phyloP scores from a whole-genome alignment of 2,113 vertebrate genomes.

The Dicerorhinus sumatrensis region DNA sequence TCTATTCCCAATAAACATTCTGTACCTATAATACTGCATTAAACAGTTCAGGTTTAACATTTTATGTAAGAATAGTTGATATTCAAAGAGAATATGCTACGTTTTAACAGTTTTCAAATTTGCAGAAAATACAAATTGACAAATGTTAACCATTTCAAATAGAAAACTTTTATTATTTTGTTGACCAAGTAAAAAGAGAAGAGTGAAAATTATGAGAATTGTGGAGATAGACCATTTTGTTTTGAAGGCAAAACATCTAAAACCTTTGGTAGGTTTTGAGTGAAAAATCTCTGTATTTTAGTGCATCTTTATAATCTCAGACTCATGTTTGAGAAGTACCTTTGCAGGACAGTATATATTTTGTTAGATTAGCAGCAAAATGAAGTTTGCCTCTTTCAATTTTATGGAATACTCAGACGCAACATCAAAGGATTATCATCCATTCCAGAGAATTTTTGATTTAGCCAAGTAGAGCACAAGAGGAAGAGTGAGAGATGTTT shows the following conservation, averaged over 20 bases:
- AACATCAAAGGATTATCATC: not conserved
- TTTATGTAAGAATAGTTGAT: not conserved
- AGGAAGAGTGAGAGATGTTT: not conserved
- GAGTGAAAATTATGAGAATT: not conserved
- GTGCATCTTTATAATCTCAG: not conserved
- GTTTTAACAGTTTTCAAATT: not conserved
- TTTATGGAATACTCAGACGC: not conserved
- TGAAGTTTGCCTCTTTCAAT: conserved; percentile 29
- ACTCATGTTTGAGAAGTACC: not conserved
- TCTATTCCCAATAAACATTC: not conserved
- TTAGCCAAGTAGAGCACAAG: not conserved
- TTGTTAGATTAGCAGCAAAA: conserved; percentile 1
- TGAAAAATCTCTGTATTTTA: conserved; percentile 31
- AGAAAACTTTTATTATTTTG: not conserved
- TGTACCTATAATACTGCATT: not conserved
- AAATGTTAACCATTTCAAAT: not conserved
- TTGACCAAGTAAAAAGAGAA: not conserved
- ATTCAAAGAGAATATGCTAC: not conserved
- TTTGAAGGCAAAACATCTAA: not conserved
- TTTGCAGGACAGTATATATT: not conserved
- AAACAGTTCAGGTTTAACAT: not conserved
- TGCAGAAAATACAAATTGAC: conserved; percentile 31
- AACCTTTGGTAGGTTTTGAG: conserved; percentile 2
- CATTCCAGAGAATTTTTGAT: not conserved
- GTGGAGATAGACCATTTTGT: not conserved